phyloP scores from a whole-genome alignment of 2,113 vertebrate genomes.

The Collichthys lucidus region DNA sequence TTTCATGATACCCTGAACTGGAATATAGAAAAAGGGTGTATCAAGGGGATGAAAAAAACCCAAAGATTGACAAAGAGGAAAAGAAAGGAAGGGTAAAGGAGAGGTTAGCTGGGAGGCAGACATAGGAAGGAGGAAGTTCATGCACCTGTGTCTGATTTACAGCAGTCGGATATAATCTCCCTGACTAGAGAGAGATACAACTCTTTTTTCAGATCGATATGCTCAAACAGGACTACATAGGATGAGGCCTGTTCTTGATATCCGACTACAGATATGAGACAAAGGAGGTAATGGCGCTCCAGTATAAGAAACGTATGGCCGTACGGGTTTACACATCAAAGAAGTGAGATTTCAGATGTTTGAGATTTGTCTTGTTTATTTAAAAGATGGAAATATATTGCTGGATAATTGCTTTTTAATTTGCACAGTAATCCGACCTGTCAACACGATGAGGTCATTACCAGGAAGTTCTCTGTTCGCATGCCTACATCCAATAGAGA shows the following conservation, averaged over 20 bases:
- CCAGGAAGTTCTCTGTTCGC: not conserved
- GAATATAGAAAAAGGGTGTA: conserved; percentile 29
- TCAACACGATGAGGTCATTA: not conserved
- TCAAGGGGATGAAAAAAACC: conserved; percentile 44
- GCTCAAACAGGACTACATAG: conserved; percentile 51
- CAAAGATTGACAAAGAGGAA: conserved; percentile 65
- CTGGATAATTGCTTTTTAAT: conserved; percentile 2
- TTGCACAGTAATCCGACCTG: not conserved
- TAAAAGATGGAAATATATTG: conserved; percentile 24
- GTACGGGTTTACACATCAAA: conserved; percentile 45
- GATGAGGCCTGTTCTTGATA: conserved; percentile 74
- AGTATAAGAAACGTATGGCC: conserved; percentile 36
- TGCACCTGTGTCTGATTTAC: conserved; percentile 83
- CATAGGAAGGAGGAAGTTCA: conserved; percentile 79
- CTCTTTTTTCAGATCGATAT: conserved; percentile 73
- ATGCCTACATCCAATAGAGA: not conserved
- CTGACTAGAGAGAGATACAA: conserved; percentile 74
- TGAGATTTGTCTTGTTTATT: conserved; percentile 36
- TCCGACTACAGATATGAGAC: conserved; percentile 69
- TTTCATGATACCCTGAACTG: conserved; percentile 49
- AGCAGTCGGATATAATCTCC: conserved; percentile 80
- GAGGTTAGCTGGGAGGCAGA: conserved; percentile 79
- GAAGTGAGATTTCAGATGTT: conserved; percentile 36
- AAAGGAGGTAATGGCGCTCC: conserved; percentile 56
- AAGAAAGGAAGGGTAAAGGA: conserved; percentile 71